Conservation (phyloP, 2,113 vertebrate genomes). For the Notothenia rossii region DNA sequence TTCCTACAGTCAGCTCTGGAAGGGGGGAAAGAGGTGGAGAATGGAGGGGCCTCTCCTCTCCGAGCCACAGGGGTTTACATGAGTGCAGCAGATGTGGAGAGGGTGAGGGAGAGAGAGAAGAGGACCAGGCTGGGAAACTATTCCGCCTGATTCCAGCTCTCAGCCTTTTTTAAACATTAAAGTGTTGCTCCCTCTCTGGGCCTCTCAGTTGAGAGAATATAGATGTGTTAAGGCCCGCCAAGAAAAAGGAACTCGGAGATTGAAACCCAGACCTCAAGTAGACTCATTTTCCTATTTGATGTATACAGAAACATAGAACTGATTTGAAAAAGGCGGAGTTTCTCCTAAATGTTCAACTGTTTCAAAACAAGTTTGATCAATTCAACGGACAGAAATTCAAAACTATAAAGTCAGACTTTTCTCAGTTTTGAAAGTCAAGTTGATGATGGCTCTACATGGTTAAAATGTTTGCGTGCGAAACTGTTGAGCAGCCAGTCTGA, state of each 20-base stretch:
- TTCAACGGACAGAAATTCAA: not conserved
- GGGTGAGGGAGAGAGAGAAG: slow-evolving; percentile 45
- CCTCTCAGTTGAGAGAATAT: slow-evolving; percentile 69
- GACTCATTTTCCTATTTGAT: slow-evolving; percentile 16
- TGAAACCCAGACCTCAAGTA: slow-evolving; percentile 5
- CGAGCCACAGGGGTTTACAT: slow-evolving; percentile 81
- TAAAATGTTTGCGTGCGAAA: slow-evolving; percentile 14
- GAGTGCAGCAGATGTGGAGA: slow-evolving; percentile 86
- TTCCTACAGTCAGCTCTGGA: slow-evolving; percentile 71
- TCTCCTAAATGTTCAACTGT: not conserved
- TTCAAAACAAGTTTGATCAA: not conserved
- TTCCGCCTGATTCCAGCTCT: slow-evolving; percentile 75
- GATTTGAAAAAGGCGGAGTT: not conserved
- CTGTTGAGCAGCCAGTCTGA: slow-evolving; percentile 10
- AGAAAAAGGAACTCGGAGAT: slow-evolving; percentile 22
- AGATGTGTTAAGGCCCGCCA: slow-evolving; percentile 31
- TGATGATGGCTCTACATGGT: not conserved
- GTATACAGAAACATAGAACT: not conserved
- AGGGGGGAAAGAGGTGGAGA: slow-evolving; percentile 55
- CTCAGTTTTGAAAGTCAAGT: not conserved
- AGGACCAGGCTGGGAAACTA: slow-evolving; percentile 73
- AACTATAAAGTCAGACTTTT: not conserved
- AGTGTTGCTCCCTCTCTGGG: slow-evolving; percentile 72
- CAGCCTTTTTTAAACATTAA: slow-evolving; percentile 65
- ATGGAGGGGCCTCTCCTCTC: slow-evolving; percentile 70